A percentile compares a stretch with the other conserved stretches of the same genome.
Conservation (phyloP, 1,140 invertebrate genomes). For the Carcinoscorpius rotundicauda region DNA sequence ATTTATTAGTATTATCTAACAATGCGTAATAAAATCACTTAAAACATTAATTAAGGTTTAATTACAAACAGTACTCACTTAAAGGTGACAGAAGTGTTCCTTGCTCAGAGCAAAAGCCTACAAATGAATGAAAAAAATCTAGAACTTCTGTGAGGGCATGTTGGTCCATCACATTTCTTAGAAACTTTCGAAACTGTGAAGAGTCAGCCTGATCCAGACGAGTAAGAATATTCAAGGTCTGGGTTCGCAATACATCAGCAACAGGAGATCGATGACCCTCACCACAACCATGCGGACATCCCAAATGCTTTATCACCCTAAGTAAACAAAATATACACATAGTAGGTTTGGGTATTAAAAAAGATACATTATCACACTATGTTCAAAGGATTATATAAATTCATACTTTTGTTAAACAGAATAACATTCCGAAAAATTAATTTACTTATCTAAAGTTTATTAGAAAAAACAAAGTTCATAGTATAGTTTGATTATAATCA, state of each 20-base stretch:
- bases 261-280: slow-evolving; percentile 39
- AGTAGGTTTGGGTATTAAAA: too few relatives aligned
- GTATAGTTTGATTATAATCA: too few relatives aligned
- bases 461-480: too few relatives aligned
- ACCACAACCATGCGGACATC: slow-evolving; percentile 80
- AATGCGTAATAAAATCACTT: too few relatives aligned
- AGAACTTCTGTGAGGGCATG: slow-evolving; percentile 67
- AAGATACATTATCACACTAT: too few relatives aligned
- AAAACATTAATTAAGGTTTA: too few relatives aligned
- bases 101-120: slow-evolving; percentile 89
- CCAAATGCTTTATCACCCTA: slow-evolving; percentile 75
- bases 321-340: slow-evolving; percentile 19
- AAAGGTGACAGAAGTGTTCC: slow-evolving; percentile 64
- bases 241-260: slow-evolving; percentile 21
- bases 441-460: too few relatives aligned
- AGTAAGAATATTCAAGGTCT: slow-evolving; percentile 20
- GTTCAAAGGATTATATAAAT: too few relatives aligned
- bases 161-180: slow-evolving; percentile 61
- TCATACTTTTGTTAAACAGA: too few relatives aligned
- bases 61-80: slow-evolving; percentile 38
- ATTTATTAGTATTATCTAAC: too few relatives aligned
- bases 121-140: slow-evolving; percentile 88
- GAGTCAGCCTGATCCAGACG: slow-evolving; percentile 21
- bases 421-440: too few relatives aligned
- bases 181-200: slow-evolving; percentile 48